Base-by-base conservation (phyloP, 2,888 invertebrate species). In the Pterobdella sp. region DNA sequence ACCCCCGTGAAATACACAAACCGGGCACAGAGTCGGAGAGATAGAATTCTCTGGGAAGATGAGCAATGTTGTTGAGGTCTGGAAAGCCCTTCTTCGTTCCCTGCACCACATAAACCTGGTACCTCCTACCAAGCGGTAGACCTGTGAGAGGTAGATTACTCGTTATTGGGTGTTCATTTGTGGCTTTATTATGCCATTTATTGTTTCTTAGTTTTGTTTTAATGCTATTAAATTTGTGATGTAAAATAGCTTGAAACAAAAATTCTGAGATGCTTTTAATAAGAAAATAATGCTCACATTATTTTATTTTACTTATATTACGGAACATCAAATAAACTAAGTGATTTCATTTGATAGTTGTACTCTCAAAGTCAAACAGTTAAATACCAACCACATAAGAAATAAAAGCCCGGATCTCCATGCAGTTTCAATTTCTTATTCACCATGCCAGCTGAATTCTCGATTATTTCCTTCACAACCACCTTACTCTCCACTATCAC, bases 81-180 rank as follows among this genome's bases (percentile, higher is more conserved):
- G 60, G 60, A 56, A 56, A 56, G n/a, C 60, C 60, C n/a, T 56
- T 56, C 60, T 56, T 56, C n/a, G 60, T 56, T 22, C n/a, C 60
- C 60, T 56, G 60, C n/a, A 22, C 4, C 14, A 56, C 60, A 3
- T 26, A 18, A 26, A 56, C 4, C n/a, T 56, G 18, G 60, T 56
- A 56, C 3, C 60, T 56, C 60, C n/a, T 56, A 26, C 26, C 60
- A 3, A 56, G 18, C 60, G 60, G 60, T 3, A 56, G 60, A 22
- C 26, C 60, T 56, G 60, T 18, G n/a, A 14, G 22, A 22, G 7
- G 49, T 7, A 14, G 49, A 22, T 42, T 7, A 42, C 22, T 42
- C 49, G 22, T 42, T 22, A 22, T 42, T 42, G 42, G 42, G 42
- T 42, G 42, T 42, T 7, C 18, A 18, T 42, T 7, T 42, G 18